Base-by-base conservation (phyloP, 2,888 invertebrate genomes). In the Oscheius onirici region DNA sequence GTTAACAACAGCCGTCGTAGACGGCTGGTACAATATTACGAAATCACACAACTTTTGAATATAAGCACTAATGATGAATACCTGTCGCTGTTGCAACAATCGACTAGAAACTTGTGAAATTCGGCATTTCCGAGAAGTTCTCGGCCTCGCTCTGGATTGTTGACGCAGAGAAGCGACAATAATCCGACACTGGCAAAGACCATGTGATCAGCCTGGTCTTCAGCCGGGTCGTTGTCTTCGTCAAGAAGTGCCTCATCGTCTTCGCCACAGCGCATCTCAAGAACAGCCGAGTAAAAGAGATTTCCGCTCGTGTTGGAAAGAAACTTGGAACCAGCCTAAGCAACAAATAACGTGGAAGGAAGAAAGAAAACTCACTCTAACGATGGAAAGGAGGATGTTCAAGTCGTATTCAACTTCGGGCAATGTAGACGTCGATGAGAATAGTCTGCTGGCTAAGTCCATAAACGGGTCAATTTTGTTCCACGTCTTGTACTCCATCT, bases 141-240 rank as follows among this genome's bases (percentile, higher is more conserved):
- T 28, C 20, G 15, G 1, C 54, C 61, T 2, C n/a, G 8, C 3
- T 70, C 63, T 17, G 41, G 49, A 24, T 63, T 70, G 44, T 26
- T 24, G 22, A 51, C 28, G 20, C 40, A 28, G n/a, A 63, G 54
- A 34, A 58, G 22, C 17, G 58, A 20, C 17, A 69, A 17, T 2
- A 60, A 28, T 15, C 43, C 15, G 34, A 41, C 34, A 34, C 51
- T 46, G 34, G 44, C 43, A 34, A 28, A 22, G 17, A 69, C 26
- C 49, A 69, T 58, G 15, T 34, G 26, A 11, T 67, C 67, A 0
- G 17, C 54, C n/a, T 67, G 43, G 13, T 67, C 67, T 6, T 67
- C 41, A 17, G 40, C 58, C 20, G 20, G 51, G 13, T 65, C 65
- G 3, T 20, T 6, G 13, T 58, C 58, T n/a, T 58, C 58, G 34